phyloP scores from a whole-genome alignment of 2,797 vertebrate species.

The Spheniscus humboldti region DNA sequence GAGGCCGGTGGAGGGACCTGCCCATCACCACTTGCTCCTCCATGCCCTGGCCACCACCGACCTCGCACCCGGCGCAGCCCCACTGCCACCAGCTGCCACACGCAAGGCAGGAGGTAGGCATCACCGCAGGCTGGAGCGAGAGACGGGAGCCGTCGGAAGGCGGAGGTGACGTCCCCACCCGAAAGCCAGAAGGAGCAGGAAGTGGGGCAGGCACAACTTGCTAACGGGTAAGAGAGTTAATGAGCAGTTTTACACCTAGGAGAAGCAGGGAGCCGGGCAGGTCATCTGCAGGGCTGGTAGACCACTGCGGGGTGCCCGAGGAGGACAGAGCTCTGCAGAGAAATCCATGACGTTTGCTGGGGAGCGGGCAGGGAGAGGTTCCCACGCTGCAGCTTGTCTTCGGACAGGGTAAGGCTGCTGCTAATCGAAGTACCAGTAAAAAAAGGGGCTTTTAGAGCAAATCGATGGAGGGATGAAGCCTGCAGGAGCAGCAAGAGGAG shows the following conservation, averaged over 20 bases:
- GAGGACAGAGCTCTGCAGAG: background rate
- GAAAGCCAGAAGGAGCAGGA: background rate
- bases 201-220: background rate
- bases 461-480: accelerated
- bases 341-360: background rate
- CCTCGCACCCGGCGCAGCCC: accelerated
- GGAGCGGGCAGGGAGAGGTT: accelerated
- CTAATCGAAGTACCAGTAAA: background rate
- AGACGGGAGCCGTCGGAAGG: accelerated
- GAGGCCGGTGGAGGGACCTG: accelerated
- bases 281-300: background rate
- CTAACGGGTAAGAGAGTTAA: background rate
- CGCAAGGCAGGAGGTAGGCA: accelerated
- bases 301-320: background rate
- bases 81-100: accelerated
- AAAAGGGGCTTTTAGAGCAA: background rate
- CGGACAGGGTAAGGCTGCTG: accelerated
- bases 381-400: accelerated
- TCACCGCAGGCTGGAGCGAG: accelerated
- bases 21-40: background rate
- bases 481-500: background rate
- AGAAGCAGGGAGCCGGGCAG: background rate
- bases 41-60: background rate
- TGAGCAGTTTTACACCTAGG: accelerated
- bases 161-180: accelerated